phyloP scores from a whole-genome alignment of 2,797 vertebrate genomes.

The Aldrovandia affinis region DNA sequence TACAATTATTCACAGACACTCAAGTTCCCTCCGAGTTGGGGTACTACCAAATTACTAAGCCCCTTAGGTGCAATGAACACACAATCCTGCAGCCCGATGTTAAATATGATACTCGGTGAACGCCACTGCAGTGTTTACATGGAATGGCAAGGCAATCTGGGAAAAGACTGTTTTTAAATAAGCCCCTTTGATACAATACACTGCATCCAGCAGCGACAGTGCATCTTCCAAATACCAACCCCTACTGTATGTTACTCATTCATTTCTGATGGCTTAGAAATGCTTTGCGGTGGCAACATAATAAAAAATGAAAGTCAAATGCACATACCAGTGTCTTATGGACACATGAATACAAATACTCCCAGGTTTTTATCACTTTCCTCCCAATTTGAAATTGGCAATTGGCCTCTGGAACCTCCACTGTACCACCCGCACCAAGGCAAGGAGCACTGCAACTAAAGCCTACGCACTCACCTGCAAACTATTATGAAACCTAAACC shows the following conservation, averaged over 20 bases:
- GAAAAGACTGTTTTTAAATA: conserved; percentile 49
- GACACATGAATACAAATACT: background rate
- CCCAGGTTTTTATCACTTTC: background rate
- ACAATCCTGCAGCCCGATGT: conserved; percentile 54
- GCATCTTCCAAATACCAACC: background rate
- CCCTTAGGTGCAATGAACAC: conserved; percentile 51
- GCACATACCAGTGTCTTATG: background rate
- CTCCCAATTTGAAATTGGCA: background rate
- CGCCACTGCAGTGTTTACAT: conserved; percentile 51
- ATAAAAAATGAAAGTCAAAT: background rate
- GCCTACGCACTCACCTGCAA: background rate
- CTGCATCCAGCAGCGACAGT: background rate
- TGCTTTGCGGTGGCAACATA: background rate
- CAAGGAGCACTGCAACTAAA: background rate
- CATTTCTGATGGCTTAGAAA: background rate
- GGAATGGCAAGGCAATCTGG: conserved; percentile 44
- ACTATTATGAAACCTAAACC: too few relatives aligned
- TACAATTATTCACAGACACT: conserved; percentile 64
- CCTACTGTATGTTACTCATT: background rate
- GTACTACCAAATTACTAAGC: conserved; percentile 29
- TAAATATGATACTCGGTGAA: conserved; percentile 61
- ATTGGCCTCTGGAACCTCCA: background rate
- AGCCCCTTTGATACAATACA: conserved; percentile 21
- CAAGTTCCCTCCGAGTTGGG: conserved; percentile 49
- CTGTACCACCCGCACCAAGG: background rate